Conservation (phyloP, 2,113 vertebrate genomes). For the Tonatia bakeri region DNA sequence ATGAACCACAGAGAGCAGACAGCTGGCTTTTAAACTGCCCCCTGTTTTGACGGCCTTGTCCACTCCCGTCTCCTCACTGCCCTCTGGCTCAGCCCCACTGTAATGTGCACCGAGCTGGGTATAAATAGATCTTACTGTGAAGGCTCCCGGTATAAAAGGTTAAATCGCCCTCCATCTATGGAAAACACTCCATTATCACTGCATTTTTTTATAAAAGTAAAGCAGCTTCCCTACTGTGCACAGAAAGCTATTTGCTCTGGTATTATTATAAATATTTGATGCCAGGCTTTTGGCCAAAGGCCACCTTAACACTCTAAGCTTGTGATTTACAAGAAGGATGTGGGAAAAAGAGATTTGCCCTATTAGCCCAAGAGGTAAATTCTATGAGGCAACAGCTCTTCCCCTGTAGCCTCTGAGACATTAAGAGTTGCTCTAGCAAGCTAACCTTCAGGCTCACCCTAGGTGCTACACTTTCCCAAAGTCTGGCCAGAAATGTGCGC, state of each 20-base stretch:
- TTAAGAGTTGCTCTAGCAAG: background rate
- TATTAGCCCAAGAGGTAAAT: constrained; percentile 56
- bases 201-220: constrained; percentile 83
- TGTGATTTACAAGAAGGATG: constrained; percentile 75
- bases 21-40: constrained; percentile 45
- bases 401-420: constrained; percentile 48
- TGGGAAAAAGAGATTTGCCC: constrained; percentile 58
- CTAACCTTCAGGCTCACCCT: constrained; percentile 61
- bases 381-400: constrained; percentile 43
- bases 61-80: constrained; percentile 24
- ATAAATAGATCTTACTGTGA: constrained; percentile 53
- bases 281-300: constrained; percentile 78
- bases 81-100: background rate
- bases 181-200: constrained; percentile 79
- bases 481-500: background rate
- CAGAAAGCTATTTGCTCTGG: constrained; percentile 76
- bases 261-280: constrained; percentile 85
- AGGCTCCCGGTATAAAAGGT: constrained; percentile 63
- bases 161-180: constrained; percentile 69
- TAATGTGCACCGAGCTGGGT: background rate
- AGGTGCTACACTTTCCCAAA: background rate
- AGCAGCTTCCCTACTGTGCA: constrained; percentile 79
- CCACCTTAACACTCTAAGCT: constrained; percentile 78
- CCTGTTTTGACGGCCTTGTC: constrained; percentile 33
- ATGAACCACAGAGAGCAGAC: constrained; percentile 51